A percentile compares a stretch with the other conserved stretches of the same genome.
Evolutionary conservation across 2,113 vertebrate species (phyloP).

Genomic region (Muscicapa adusta): DNA sequence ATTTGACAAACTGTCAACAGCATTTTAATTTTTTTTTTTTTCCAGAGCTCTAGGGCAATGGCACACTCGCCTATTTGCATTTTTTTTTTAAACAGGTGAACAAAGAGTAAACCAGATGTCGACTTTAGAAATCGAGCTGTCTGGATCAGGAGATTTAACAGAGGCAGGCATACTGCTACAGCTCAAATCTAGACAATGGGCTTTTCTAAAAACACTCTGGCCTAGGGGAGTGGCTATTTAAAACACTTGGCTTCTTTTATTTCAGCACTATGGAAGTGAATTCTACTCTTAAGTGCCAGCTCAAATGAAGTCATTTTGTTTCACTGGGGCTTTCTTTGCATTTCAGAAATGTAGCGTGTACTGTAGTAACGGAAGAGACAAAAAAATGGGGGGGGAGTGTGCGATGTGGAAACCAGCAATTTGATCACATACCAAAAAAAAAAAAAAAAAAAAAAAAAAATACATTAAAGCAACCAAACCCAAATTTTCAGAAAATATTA

Average conservation of each 20-base stretch:
- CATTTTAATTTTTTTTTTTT: conserved; percentile 32
- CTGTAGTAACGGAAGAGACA: conserved; percentile 14
- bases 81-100: conserved; percentile 79
- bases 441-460: not conserved
- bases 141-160: conserved; percentile 72
- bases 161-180: conserved; percentile 69
- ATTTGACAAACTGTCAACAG: conserved; percentile 83
- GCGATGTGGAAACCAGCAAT: not conserved
- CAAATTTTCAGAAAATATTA: too few species aligned
- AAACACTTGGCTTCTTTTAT: conserved; percentile 89
- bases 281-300: conserved; percentile 77
- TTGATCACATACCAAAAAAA: not conserved
- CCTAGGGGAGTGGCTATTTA: conserved; percentile 81
- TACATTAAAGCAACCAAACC: too few species aligned
- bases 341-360: conserved; percentile 51
- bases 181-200: conserved; percentile 79
- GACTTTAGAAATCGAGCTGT: conserved; percentile 76
- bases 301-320: conserved; percentile 82
- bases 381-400: not conserved
- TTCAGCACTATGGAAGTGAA: conserved; percentile 81
- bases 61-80: conserved; percentile 81
- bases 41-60: conserved; percentile 67
- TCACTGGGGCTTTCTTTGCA: conserved; percentile 66
- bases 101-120: conserved; percentile 85
- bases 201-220: conserved; percentile 80